Percentiles rank a stretch among this genome's conserved stretches.
Evolutionary conservation across 2,797 vertebrate species (phyloP).

Genomic region (Eulemur coronatus): DNA sequence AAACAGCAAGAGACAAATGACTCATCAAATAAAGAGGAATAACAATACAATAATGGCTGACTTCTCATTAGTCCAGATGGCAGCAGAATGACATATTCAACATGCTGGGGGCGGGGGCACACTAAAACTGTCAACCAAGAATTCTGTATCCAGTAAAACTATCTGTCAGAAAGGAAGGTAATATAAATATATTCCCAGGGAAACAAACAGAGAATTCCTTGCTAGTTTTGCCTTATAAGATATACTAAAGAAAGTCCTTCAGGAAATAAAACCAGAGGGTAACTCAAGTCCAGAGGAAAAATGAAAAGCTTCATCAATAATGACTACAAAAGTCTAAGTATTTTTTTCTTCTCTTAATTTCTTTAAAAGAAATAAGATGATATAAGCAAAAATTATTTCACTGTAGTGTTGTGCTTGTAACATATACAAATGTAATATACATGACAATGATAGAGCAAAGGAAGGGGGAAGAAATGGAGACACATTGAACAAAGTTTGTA

Average conservation of each 20-base stretch:
- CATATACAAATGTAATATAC: background rate
- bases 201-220: constrained; percentile 7
- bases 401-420: background rate
- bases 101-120: too few relatives aligned
- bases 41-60: background rate
- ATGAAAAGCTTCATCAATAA: background rate
- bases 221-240: background rate
- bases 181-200: background rate
- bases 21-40: background rate
- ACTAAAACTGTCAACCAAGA: background rate
- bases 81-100: background rate
- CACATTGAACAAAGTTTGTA: background rate
- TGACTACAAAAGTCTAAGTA: background rate
- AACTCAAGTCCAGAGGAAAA: background rate
- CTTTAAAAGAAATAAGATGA: background rate
- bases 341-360: constrained; percentile 10
- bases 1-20: background rate
- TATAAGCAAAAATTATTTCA: background rate
- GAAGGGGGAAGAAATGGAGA: background rate
- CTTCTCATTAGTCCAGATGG: background rate
- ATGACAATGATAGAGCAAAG: background rate
- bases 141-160: background rate
- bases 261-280: background rate
- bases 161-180: background rate
- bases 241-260: background rate